Percentiles rank a stretch among this genome's conserved stretches.
Conservation (phyloP, 2,113 vertebrate genomes). For the Centropus bengalensis region DNA sequence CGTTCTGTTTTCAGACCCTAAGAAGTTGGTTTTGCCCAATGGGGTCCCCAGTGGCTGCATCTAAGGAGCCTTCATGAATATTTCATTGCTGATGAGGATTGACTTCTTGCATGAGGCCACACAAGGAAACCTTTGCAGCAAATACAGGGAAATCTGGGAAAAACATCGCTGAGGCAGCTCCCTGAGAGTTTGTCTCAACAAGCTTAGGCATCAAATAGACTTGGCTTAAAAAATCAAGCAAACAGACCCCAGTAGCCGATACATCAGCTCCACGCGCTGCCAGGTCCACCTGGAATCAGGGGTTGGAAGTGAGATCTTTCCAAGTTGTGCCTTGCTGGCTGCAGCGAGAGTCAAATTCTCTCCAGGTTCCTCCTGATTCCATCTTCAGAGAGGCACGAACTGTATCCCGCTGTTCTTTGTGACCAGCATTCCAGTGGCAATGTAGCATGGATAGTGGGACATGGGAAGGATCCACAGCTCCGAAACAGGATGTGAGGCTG, state of each 20-base stretch:
- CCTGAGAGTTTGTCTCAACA: not conserved
- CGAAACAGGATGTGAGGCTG: rapidly evolving
- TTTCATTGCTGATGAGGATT: constrained; percentile 4
- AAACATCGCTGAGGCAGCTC: not conserved
- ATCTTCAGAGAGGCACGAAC: not conserved
- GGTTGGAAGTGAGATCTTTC: not conserved
- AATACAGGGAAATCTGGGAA: not conserved
- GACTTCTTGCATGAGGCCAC: constrained; percentile 15
- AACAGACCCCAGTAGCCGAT: not conserved
- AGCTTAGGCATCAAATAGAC: not conserved
- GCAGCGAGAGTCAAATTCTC: not conserved
- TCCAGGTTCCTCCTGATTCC: not conserved
- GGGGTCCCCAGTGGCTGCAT: constrained; percentile 1
- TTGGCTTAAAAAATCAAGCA: not conserved
- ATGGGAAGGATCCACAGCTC: not conserved
- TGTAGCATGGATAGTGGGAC: rapidly evolving
- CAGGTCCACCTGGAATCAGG: not conserved
- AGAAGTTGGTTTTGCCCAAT: constrained; percentile 21
- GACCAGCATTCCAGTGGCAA: not conserved
- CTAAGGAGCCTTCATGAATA: constrained; percentile 32
- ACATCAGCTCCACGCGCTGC: not conserved
- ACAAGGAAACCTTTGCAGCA: not conserved
- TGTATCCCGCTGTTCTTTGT: not conserved
- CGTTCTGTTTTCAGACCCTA: not conserved
- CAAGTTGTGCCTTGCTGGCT: not conserved